Conservation (phyloP, 2,113 vertebrate species). For the Lepisosteus osseus region DNA sequence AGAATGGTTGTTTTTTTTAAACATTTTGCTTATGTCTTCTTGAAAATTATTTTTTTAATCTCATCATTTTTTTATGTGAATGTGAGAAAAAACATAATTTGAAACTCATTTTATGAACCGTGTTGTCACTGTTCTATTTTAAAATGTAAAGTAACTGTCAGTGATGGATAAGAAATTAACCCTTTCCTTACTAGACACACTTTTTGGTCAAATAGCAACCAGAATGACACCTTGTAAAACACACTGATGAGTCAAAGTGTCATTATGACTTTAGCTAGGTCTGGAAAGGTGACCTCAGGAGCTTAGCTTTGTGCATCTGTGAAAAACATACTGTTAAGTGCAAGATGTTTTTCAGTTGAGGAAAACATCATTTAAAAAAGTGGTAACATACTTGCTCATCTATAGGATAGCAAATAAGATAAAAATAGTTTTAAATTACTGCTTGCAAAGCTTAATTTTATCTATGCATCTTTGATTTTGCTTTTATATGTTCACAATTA, state of each 20-base stretch:
- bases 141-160: conserved; percentile 17
- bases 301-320: background rate
- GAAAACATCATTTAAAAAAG: background rate
- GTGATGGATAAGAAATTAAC: conserved; percentile 36
- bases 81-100: too few species aligned
- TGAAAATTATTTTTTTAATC: too few species aligned
- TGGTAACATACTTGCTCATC: too few species aligned
- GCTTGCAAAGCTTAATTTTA: too few species aligned
- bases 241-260: conserved; percentile 34
- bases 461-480: too few species aligned
- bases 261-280: conserved; percentile 33
- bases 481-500: too few species aligned
- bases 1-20: too few species aligned
- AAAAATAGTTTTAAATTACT: too few species aligned
- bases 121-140: background rate
- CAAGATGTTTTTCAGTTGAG: background rate
- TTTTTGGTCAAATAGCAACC: conserved; percentile 4
- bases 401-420: too few species aligned
- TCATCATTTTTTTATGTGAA: too few species aligned
- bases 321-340: background rate
- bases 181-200: conserved; percentile 34
- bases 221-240: conserved; percentile 35
- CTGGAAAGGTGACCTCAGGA: conserved; percentile 4
- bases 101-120: too few species aligned
- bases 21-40: too few species aligned